These are phyloP conservation scores for Drosophila tanythrix DNA, from an alignment of 2,888 invertebrate species.

Conservation along the genomic window DNA sequence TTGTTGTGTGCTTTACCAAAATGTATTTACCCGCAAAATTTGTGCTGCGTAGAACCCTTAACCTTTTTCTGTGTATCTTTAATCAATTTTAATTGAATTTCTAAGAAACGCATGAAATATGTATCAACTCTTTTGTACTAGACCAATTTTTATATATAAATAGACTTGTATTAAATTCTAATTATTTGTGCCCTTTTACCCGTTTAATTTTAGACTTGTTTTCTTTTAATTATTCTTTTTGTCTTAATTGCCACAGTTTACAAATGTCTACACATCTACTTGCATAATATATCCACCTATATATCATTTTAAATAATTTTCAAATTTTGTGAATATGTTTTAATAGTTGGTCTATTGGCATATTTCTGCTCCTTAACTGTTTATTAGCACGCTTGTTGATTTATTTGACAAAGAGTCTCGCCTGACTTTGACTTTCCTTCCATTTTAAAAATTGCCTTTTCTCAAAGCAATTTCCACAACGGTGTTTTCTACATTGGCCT, in stretches of 20 bases:
- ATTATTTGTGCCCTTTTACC: neutral
- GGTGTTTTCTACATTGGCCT: constrained; percentile 11
- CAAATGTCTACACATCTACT: neutral
- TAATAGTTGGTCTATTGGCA: neutral
- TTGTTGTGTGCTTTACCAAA: constrained; percentile 31
- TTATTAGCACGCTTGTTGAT: constrained; percentile 1
- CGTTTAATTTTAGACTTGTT: neutral
- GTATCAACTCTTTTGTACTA: constrained; percentile 9
- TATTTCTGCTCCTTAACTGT: neutral
- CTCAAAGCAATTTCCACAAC: constrained; percentile 13
- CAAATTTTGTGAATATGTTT: neutral
- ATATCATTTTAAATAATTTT: neutral
- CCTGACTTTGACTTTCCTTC: neutral
- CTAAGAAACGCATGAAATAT: constrained; percentile 18
- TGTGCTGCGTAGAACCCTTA: constrained; percentile 68
- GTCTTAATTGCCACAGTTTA: neutral
- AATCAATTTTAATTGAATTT: constrained; percentile 75
- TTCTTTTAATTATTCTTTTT: neutral
- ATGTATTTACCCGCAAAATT: constrained; percentile 69
- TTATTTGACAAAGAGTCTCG: neutral
- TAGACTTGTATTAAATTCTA: neutral
- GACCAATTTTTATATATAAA: constrained; percentile 6
- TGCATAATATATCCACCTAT: neutral
- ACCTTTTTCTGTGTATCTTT: constrained; percentile 69
- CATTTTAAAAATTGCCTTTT: neutral